These are phyloP conservation scores for Taenaris catops DNA, from an alignment of 2,888 invertebrate species.

Conservation along the genomic window DNA sequence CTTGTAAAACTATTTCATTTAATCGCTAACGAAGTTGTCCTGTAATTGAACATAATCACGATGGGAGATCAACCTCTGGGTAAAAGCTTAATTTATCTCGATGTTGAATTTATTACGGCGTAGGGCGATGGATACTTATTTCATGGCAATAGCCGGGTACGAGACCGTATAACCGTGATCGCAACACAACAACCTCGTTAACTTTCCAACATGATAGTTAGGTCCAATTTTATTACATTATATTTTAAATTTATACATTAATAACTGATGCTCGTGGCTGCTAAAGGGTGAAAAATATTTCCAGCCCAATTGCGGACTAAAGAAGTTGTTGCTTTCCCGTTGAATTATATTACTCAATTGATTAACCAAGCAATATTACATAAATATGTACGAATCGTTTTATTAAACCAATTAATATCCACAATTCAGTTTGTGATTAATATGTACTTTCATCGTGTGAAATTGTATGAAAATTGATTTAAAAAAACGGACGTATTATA, in stretches of 20 bases:
- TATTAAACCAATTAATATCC: no score
- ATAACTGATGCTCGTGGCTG: no score
- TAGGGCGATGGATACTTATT: constrained; percentile 27
- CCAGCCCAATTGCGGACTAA: no score
- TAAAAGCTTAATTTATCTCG: constrained; percentile 26
- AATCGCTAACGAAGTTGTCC: constrained; percentile 20
- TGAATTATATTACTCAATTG: no score
- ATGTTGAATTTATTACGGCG: constrained; percentile 28
- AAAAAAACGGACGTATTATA: no score
- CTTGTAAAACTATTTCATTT: constrained; percentile 6
- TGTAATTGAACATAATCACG: constrained; percentile 23
- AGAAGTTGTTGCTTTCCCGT: no score
- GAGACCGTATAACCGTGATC: constrained; percentile 33
- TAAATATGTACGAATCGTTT: no score
- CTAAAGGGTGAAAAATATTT: no score
- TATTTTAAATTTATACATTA: constrained; percentile 38
- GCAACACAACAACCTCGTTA: constrained; percentile 52
- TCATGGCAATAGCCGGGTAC: constrained; percentile 23
- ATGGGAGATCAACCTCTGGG: constrained; percentile 21
- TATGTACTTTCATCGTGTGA: no score
- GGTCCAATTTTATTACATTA: constrained; percentile 50
- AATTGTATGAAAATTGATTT: no score
- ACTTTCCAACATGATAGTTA: constrained; percentile 57
- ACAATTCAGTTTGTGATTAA: no score
- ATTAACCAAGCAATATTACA: no score